phyloP scores from a whole-genome alignment of 2,888 invertebrate genomes.

The Mactromeris polynyma region DNA sequence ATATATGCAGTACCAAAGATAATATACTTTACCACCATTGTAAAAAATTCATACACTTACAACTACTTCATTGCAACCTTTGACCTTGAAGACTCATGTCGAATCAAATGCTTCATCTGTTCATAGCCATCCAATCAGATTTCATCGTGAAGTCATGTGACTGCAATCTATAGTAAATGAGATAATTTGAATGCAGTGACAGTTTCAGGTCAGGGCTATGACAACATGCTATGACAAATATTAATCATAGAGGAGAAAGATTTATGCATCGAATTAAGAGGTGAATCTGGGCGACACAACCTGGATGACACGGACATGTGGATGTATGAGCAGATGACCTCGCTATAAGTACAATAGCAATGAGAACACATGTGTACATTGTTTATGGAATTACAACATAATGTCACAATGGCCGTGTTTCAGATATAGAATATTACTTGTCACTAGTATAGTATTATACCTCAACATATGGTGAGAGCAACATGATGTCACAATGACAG shows the following conservation, averaged over 20 bases:
- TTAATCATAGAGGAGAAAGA: slow-evolving; percentile 10
- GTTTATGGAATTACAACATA: no score
- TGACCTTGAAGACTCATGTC: neutral
- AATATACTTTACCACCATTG: neutral
- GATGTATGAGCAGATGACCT: neutral
- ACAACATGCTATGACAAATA: slow-evolving; percentile 34
- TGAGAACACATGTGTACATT: no score
- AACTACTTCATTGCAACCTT: slow-evolving; percentile 21
- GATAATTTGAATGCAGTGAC: slow-evolving; percentile 24
- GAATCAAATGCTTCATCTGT: neutral
- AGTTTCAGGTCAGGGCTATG: slow-evolving; percentile 42
- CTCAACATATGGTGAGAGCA: no score
- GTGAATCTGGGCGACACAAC: neutral
- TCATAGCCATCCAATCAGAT: slow-evolving; percentile 22
- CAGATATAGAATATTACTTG: no score
- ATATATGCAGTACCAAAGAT: no score
- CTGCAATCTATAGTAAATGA: slow-evolving; percentile 34
- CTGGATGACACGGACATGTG: neutral
- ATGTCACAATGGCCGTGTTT: no score
- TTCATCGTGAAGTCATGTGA: slow-evolving; percentile 28
- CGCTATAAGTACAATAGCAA: neutral
- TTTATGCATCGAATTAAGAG: neutral
- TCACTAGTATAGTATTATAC: no score
- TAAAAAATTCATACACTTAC: neutral
- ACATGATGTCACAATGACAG: no score